Conservation (phyloP, 2,113 vertebrate genomes). For the Oxyruncus cristatus region DNA sequence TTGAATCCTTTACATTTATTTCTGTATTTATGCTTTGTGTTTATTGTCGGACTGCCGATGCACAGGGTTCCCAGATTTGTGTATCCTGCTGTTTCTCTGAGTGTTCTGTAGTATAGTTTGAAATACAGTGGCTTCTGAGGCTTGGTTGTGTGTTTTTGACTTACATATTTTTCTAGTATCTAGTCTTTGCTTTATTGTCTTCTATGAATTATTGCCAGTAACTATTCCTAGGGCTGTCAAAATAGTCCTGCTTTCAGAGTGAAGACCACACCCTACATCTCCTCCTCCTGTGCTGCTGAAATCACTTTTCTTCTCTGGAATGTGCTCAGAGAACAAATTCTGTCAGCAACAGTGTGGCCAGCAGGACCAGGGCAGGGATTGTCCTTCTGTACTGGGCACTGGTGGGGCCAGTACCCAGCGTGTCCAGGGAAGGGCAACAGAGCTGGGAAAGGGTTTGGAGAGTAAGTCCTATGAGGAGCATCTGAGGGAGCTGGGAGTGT, state of each 20-base stretch:
- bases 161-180: not conserved
- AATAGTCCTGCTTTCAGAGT: not conserved
- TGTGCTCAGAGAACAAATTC: not conserved
- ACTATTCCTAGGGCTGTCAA: not conserved
- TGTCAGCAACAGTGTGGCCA: not conserved
- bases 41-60: not conserved
- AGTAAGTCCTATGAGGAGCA: not conserved
- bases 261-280: not conserved
- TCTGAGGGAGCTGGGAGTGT: not conserved
- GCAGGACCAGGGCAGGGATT: not conserved
- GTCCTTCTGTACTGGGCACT: not conserved
- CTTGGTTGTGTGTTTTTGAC: not conserved
- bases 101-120: not conserved
- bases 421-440: not conserved
- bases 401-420: not conserved
- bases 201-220: not conserved
- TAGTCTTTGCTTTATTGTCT: not conserved
- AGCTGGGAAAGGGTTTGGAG: not conserved
- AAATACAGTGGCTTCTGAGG: not conserved
- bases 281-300: not conserved
- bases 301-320: not conserved
- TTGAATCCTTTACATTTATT: not conserved
- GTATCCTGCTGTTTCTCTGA: not conserved
- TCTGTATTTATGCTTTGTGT: not conserved
- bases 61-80: not conserved